Percentiles rank a stretch among this genome's conserved stretches.
phyloP scores from a whole-genome alignment of 2,888 invertebrate genomes.

The Meliscaeva auricollis region DNA sequence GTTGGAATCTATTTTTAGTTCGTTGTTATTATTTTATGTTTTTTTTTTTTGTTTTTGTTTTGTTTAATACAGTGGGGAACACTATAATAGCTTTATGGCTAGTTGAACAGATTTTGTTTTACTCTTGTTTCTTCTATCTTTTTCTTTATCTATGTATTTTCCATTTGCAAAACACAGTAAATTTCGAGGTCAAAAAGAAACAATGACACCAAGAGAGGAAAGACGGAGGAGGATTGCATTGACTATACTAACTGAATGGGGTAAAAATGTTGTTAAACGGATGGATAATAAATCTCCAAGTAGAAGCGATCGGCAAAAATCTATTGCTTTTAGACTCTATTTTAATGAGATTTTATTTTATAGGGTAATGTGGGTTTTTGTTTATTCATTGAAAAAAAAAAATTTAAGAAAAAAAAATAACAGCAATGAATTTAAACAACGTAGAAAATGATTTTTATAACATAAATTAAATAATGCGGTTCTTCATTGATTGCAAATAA shows the following conservation, averaged over 20 bases:
- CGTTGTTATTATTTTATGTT: slow-evolving; percentile 41
- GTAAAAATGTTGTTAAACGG: slow-evolving; percentile 23
- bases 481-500: not conserved
- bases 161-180: slow-evolving; percentile 47
- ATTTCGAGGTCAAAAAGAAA: slow-evolving; percentile 67
- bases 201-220: slow-evolving; percentile 1
- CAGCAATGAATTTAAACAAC: not conserved
- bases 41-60: slow-evolving; percentile 26
- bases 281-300: slow-evolving; percentile 53
- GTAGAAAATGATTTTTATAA: not conserved
- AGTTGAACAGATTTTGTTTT: slow-evolving; percentile 67
- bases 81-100: slow-evolving; percentile 69
- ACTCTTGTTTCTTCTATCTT: slow-evolving; percentile 37
- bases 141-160: not conserved
- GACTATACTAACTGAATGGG: slow-evolving; percentile 23
- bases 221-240: not conserved
- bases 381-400: not conserved
- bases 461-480: not conserved
- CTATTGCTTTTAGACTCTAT: slow-evolving; percentile 19
- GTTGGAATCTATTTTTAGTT: slow-evolving; percentile 68
- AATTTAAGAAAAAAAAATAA: too few relatives aligned
- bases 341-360: slow-evolving; percentile 1
- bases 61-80: slow-evolving; percentile 48
- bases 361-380: slow-evolving; percentile 41
- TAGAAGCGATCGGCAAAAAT: slow-evolving; percentile 49